These are phyloP conservation scores for Molothrus aeneus DNA, from an alignment of 2,797 vertebrate genomes.

Conservation along the genomic window DNA sequence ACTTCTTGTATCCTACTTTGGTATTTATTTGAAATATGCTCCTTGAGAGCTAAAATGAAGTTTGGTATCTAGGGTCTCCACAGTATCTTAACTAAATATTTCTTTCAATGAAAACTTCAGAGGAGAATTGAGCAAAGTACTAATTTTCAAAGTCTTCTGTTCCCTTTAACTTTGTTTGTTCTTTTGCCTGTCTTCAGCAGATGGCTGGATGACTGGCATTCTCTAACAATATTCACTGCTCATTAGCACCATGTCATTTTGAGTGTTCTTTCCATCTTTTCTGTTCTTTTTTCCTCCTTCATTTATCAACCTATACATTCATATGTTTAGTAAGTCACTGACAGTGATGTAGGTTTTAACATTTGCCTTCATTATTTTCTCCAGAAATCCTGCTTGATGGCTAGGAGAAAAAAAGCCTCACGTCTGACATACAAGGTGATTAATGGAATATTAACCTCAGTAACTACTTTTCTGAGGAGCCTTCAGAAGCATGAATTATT, in stretches of 20 bases:
- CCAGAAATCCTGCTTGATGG: constrained; percentile 22
- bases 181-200: constrained; percentile 57
- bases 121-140: background rate
- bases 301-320: constrained; percentile 58
- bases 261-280: constrained; percentile 51
- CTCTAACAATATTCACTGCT: constrained; percentile 49
- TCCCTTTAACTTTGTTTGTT: constrained; percentile 63
- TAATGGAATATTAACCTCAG: constrained; percentile 61
- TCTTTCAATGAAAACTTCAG: background rate
- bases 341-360: constrained; percentile 33
- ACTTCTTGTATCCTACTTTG: background rate
- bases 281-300: constrained; percentile 21
- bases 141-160: background rate
- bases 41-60: background rate
- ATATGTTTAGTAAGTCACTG: constrained; percentile 22
- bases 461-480: constrained; percentile 34
- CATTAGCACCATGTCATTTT: constrained; percentile 68
- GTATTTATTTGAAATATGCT: background rate
- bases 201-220: constrained; percentile 52
- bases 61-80: background rate
- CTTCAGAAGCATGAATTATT: background rate
- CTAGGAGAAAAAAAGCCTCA: background rate
- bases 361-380: constrained; percentile 39
- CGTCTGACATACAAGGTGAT: background rate
- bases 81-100: background rate